Evolutionary conservation across 2,113 vertebrate species (phyloP), one percentile per base, ranked within the genome.

Genomic region (Syrrhaptes paradoxus): DNA sequence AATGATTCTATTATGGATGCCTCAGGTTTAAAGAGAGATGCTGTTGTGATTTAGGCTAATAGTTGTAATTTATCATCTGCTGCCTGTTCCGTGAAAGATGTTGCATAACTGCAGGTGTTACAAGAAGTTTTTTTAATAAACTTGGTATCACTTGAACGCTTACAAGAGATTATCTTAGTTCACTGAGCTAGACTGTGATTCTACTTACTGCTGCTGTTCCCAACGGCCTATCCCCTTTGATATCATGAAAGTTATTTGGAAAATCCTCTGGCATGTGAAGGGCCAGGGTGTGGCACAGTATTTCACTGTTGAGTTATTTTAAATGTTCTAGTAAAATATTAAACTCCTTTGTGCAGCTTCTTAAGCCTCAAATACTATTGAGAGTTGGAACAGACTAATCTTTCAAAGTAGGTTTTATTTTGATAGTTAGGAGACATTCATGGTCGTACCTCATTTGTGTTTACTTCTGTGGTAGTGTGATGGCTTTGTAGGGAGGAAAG

Each of bases 231-330:
- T 46, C 7, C 26, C 17, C n/a, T 74, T 75, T 59, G 18, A 57
- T 48, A 51, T 34, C 55, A 15, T 55, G 29, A 13, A 77, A 70
- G 8, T 48, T 83, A 29, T 48, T 16, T 38, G 6, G 9, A 32
- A 91, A 77, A 62, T 70, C 12, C 24, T 93, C 16, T 24, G 32
- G 45, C 6, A 51, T 15, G 7, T 73, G 26, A 70, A 74, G 24
- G 32, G 55, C 4, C 32, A 58, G 51, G 54, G 66, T 18, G 8
- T 0, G 0, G 19, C 70, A 51, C 45, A 13, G 2, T 17, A 57
- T 43, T 92, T 70, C 17, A 62, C 20, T 25, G 26, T 19, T 62
- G 8, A 1, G 4, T 66, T 61, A 51, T 87, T 70, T n/a, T 11
- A 24, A 26, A 8, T 28, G 4, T 49, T 66, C n/a, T 67, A 71